Evolutionary conservation across 2,888 invertebrate species (phyloP).

Genomic region (Eristalis intricaria): DNA sequence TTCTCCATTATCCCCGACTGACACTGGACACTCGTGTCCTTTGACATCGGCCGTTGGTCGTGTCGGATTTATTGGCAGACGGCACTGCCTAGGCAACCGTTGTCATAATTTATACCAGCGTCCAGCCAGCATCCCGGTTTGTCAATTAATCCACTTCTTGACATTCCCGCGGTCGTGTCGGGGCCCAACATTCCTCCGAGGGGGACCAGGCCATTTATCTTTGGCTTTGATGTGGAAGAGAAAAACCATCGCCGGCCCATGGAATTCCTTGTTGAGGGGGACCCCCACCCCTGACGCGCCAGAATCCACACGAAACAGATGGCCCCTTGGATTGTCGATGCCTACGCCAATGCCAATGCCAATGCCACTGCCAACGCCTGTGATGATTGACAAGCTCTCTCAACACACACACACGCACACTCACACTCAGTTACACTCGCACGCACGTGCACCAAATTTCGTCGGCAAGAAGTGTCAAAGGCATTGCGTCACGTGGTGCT

Average conservation of each 20-base stretch:
- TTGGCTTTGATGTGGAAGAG: not conserved
- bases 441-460: not conserved
- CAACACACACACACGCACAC: not conserved
- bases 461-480: constrained; percentile 39
- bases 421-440: not conserved
- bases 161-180: constrained; percentile 9
- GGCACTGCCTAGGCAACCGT: not conserved
- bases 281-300: not conserved
- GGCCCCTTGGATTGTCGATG: constrained; percentile 2
- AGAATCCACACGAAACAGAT: constrained; percentile 41
- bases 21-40: constrained; percentile 6
- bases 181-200: not conserved
- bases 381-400: constrained; percentile 49
- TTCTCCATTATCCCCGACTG: not conserved
- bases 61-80: not conserved
- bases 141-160: constrained; percentile 52
- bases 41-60: not conserved
- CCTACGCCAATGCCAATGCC: not conserved
- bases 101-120: not conserved
- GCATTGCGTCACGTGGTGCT: constrained; percentile 55
- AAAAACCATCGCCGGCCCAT: constrained; percentile 32
- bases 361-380: not conserved
- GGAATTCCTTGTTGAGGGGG: constrained; percentile 26
- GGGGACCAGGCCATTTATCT: constrained; percentile 22
- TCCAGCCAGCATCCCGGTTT: not conserved